These are phyloP conservation scores for Aphelenchoides avenae DNA, from an alignment of 1,140 invertebrate genomes.

Conservation along the genomic window DNA sequence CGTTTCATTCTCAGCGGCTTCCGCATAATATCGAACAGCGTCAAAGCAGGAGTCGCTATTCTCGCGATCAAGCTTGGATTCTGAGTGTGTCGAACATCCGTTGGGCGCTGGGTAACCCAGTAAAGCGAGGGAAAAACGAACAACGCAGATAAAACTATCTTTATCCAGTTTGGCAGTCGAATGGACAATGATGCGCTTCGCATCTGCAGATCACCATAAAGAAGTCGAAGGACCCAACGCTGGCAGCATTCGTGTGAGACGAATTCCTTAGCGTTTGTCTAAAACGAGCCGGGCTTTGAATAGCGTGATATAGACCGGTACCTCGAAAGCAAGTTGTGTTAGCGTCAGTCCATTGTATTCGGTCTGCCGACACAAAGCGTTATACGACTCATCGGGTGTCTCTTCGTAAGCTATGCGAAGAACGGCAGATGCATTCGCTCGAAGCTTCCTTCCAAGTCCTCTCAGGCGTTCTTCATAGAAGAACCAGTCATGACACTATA, in stretches of 20 bases:
- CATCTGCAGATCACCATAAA: constrained; percentile 43
- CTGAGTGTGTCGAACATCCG: no score
- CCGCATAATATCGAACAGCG: no score
- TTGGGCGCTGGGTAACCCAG: constrained; percentile 26
- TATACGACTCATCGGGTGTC: constrained; percentile 29
- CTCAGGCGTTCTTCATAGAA: constrained; percentile 44
- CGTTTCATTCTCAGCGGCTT: no score
- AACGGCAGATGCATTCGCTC: constrained; percentile 23
- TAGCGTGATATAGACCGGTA: background rate
- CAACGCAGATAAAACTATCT: constrained; percentile 36
- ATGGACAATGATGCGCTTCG: constrained; percentile 3
- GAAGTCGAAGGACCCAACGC: constrained; percentile 45
- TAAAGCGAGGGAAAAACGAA: constrained; percentile 29
- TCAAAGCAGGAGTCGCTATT: no score
- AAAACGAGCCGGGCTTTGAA: no score
- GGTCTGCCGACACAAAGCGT: constrained; percentile 29
- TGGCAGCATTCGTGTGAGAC: constrained; percentile 51
- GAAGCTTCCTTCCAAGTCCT: constrained; percentile 18
- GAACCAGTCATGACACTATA: constrained; percentile 45
- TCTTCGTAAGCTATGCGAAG: constrained; percentile 31
- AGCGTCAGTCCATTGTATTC: constrained; percentile 33
- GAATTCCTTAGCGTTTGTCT: constrained; percentile 29
- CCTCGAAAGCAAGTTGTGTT: constrained; percentile 42
- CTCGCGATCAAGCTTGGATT: no score
- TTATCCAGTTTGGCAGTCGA: constrained; percentile 36